A percentile compares a stretch with the other conserved stretches of the same genome.
These are phyloP conservation scores for Drosophila pandora DNA, from an alignment of 1,140 invertebrate species.

Conservation along the genomic window DNA sequence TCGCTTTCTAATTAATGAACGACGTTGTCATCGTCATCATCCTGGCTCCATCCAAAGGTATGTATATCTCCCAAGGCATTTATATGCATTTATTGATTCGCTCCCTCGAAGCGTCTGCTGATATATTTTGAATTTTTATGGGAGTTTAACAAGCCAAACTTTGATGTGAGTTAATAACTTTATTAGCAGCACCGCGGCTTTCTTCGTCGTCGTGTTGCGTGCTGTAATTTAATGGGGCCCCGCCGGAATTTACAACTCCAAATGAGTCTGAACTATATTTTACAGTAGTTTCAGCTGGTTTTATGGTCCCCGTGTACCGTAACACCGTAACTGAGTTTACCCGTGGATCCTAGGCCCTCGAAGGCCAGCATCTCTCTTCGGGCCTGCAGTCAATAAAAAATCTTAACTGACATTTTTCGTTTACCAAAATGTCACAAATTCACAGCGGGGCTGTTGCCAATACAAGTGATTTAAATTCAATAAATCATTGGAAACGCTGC, in stretches of 20 bases:
- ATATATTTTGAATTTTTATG: constrained; percentile 77
- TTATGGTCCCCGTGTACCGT: constrained; percentile 68
- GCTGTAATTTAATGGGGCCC: constrained; percentile 55
- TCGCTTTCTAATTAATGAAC: constrained; percentile 78
- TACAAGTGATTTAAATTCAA: constrained; percentile 84
- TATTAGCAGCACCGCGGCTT: constrained; percentile 57
- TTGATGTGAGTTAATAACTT: constrained; percentile 77
- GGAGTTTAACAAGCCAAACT: constrained; percentile 69
- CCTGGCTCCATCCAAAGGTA: constrained; percentile 22
- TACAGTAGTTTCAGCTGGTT: constrained; percentile 71
- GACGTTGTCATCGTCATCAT: constrained; percentile 57
- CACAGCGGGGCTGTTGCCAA: constrained; percentile 83
- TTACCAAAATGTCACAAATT: constrained; percentile 84
- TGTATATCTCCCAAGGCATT: constrained; percentile 49
- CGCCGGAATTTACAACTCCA: constrained; percentile 69
- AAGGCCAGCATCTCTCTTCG: constrained; percentile 4
- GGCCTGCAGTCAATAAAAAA: constrained; percentile 76
- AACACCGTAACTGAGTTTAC: constrained; percentile 47
- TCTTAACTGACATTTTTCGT: constrained; percentile 84
- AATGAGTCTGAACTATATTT: constrained; percentile 78
- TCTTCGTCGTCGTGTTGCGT: constrained; percentile 55
- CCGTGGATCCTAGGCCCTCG: constrained; percentile 50
- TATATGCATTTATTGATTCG: constrained; percentile 75
- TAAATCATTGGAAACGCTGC: constrained; percentile 80
- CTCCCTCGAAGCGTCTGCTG: constrained; percentile 30